Conservation (phyloP, 92 coral and sea anemone genomes). For the Scolanthus callimorphus region DNA sequence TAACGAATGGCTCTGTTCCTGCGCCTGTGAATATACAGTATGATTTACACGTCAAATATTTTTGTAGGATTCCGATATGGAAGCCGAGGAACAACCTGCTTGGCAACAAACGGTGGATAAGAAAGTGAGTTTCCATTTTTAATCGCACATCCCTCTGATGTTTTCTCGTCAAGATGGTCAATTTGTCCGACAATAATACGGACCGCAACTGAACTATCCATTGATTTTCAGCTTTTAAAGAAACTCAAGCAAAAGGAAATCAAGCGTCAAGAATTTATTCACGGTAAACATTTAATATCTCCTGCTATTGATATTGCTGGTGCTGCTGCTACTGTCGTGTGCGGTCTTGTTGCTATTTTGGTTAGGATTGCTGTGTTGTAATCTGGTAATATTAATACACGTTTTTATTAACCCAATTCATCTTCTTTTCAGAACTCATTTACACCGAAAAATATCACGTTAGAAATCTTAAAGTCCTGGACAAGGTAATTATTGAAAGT, state of each 20-base stretch:
- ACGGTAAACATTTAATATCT: too few species aligned
- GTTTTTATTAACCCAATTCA: too few species aligned
- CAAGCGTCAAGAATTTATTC: conserved; percentile 90
- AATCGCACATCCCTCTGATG: too few species aligned
- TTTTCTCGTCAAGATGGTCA: too few species aligned
- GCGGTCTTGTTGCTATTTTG: neutral
- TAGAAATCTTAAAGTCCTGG: conserved; percentile 91
- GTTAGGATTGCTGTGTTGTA: neutral
- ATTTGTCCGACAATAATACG: too few species aligned
- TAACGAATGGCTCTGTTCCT: too few species aligned
- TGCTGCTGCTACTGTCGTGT: too few species aligned
- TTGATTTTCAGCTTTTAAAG: conserved; percentile 68
- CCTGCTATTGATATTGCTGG: too few species aligned
- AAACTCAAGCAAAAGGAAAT: conserved; percentile 83
- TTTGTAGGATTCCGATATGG: conserved; percentile 87
- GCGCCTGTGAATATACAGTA: too few species aligned
- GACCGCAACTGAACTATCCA: too few species aligned
- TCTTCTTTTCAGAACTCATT: conserved; percentile 88
- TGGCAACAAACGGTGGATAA: conserved; percentile 89
- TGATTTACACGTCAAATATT: too few species aligned
- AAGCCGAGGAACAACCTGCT: conserved; percentile 75
- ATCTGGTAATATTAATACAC: neutral
- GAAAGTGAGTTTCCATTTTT: conserved; percentile 73
- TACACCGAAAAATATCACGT: conserved; percentile 97
- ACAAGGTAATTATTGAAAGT: conserved; percentile 89